phyloP scores from a whole-genome alignment of 2,888 invertebrate genomes.

The Eretmocerus hayati region DNA sequence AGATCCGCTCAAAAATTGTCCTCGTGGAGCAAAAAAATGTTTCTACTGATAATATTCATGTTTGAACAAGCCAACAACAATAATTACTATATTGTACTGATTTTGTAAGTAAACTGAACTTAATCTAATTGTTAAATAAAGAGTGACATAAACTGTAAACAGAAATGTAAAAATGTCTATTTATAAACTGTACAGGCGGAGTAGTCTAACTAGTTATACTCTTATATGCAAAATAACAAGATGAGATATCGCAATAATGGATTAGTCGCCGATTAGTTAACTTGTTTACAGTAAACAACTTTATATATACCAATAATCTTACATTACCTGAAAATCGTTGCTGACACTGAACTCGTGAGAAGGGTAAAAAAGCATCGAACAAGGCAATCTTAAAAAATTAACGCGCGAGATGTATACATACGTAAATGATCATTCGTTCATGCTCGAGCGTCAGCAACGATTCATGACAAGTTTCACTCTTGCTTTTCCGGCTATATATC shows the following conservation, averaged over 20 bases:
- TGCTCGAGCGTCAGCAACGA: constrained; percentile 33
- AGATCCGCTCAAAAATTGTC: too few species aligned
- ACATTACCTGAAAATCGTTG: constrained; percentile 24
- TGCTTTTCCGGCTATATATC: constrained; percentile 15
- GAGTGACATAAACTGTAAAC: constrained; percentile 4
- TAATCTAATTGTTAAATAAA: constrained; percentile 15
- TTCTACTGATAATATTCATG: too few species aligned
- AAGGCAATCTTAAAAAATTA: constrained; percentile 21
- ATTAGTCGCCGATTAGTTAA: constrained; percentile 22
- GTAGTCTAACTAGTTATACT: constrained; percentile 22
- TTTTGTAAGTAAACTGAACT: constrained; percentile 18
- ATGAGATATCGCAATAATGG: constrained; percentile 19
- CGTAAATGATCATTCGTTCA: constrained; percentile 17
- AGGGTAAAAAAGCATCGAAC: constrained; percentile 17
- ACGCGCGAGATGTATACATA: constrained; percentile 19
- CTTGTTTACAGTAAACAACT: constrained; percentile 29
- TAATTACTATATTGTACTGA: constrained; percentile 23
- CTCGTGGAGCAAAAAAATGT: too few species aligned
- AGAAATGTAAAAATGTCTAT: constrained; percentile 21
- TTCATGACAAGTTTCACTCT: constrained; percentile 27
- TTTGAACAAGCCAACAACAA: constrained; percentile 16
- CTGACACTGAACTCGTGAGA: constrained; percentile 17
- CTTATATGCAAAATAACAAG: constrained; percentile 22
- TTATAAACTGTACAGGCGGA: constrained; percentile 23
- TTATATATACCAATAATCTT: constrained; percentile 27